Evolutionary conservation across 2,113 vertebrate species (phyloP).

Genomic region (Mastomys coucha): DNA sequence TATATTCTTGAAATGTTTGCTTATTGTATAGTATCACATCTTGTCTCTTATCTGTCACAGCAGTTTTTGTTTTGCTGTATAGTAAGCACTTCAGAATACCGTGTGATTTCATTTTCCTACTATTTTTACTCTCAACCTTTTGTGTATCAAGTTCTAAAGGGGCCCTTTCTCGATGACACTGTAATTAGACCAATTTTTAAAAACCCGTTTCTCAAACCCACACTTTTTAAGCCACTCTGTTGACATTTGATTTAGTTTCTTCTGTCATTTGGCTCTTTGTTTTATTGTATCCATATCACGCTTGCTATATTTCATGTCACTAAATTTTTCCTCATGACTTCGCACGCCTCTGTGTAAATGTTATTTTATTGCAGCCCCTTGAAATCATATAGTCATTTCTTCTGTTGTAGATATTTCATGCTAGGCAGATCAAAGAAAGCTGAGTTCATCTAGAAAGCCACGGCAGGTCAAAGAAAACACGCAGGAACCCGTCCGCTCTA

Average conservation of each 20-base stretch:
- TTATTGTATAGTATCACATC: not conserved
- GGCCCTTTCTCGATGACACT: not conserved
- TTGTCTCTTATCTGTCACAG: not conserved
- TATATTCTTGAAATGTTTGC: not conserved
- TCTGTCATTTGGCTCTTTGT: conserved; percentile 11
- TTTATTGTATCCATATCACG: not conserved
- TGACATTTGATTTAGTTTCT: not conserved
- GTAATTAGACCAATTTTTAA: not conserved
- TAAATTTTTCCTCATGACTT: not conserved
- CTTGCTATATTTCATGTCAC: not conserved
- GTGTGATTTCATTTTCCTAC: not conserved
- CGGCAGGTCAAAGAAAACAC: not conserved
- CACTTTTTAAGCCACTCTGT: not conserved
- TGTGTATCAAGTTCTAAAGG: not conserved
- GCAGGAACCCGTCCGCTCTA: not conserved
- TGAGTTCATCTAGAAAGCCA: not conserved
- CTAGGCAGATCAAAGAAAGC: not conserved
- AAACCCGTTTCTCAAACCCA: not conserved
- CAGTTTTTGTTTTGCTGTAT: conserved; percentile 20
- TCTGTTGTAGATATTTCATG: not conserved
- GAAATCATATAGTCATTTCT: not conserved
- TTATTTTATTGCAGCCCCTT: not conserved
- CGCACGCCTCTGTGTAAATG: not conserved
- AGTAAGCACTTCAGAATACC: not conserved
- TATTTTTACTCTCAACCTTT: not conserved